Evolutionary conservation across 2,113 vertebrate genomes (phyloP).

Genomic region (Melanerpes formicivorus): DNA sequence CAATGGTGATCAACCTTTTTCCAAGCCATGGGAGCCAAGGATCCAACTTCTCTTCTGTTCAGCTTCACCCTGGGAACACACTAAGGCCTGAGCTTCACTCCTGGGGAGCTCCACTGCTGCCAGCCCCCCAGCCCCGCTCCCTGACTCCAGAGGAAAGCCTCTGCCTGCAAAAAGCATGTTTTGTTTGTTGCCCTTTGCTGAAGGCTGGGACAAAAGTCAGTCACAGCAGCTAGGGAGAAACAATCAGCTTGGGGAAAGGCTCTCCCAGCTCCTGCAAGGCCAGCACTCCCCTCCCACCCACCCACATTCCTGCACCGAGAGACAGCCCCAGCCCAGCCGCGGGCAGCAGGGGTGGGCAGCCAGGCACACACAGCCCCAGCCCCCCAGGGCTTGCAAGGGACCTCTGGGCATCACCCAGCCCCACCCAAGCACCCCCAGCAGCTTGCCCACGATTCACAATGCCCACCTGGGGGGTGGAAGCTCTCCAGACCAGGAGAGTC

Average conservation of each 20-base stretch:
- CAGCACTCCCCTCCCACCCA: conserved; percentile 64
- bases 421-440: too few species aligned
- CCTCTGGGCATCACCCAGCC: too few species aligned
- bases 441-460: too few species aligned
- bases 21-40: not conserved
- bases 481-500: too few species aligned
- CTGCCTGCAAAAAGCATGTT: conserved; percentile 20
- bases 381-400: too few species aligned
- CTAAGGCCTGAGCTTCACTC: fast-evolving
- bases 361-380: not conserved
- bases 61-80: fast-evolving
- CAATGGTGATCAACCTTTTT: fast-evolving
- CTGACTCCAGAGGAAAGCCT: not conserved
- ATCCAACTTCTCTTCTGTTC: not conserved
- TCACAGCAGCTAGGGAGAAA: conserved; percentile 36
- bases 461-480: too few species aligned
- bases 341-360: not conserved
- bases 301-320: conserved; percentile 51
- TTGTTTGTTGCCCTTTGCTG: conserved; percentile 29
- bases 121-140: not conserved
- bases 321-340: conserved; percentile 53
- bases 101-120: not conserved
- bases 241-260: conserved; percentile 44
- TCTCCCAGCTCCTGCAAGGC: conserved; percentile 57
- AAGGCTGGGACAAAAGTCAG: conserved; percentile 31